Conservation (phyloP, 2,113 vertebrate species). For the Alaudala cheleensis region DNA sequence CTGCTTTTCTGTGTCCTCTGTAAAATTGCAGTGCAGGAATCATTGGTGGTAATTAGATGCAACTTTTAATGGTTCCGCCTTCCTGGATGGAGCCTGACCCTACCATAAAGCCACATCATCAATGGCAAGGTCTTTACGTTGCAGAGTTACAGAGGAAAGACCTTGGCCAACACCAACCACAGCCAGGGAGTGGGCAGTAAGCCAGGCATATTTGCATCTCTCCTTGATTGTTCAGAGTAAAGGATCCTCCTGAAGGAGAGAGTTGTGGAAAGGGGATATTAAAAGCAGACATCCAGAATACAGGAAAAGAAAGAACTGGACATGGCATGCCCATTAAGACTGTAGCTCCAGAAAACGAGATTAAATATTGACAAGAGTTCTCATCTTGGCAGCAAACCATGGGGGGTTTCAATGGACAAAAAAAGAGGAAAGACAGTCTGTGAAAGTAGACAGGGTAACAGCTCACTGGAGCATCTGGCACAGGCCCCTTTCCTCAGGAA, state of each 20-base stretch:
- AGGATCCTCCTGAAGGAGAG: background rate
- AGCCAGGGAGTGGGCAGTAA: background rate
- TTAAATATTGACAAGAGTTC: background rate
- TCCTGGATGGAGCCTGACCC: background rate
- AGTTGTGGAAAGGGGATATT: background rate
- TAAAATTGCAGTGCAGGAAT: background rate
- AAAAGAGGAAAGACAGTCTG: background rate
- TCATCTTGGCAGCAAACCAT: background rate
- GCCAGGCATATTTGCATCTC: background rate
- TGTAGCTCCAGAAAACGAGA: background rate
- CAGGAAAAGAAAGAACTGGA: background rate
- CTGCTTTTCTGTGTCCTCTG: background rate
- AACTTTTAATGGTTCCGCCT: background rate
- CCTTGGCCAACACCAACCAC: background rate
- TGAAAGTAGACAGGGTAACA: background rate
- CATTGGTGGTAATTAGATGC: background rate
- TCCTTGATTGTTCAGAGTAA: background rate
- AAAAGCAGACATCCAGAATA: background rate
- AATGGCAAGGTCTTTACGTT: background rate
- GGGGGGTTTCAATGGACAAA: background rate
- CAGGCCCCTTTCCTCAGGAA: background rate
- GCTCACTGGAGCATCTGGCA: background rate
- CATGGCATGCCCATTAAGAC: background rate
- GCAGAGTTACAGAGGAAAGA: background rate
- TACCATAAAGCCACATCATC: background rate